These are phyloP conservation scores for Hoplodrina blanda DNA, from an alignment of 2,888 invertebrate species.

Conservation along the genomic window DNA sequence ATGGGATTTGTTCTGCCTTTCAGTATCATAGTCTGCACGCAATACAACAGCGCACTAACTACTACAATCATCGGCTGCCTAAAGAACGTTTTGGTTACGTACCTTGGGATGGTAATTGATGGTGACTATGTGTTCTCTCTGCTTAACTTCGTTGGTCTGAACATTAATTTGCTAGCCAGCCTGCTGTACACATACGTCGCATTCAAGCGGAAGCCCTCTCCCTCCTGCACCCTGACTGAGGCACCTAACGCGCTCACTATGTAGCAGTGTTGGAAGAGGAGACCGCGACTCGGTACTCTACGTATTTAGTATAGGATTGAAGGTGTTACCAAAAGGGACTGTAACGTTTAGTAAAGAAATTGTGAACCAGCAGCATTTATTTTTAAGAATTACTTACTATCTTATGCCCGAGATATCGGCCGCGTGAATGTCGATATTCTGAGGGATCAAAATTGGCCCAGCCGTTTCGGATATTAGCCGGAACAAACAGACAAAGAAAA, in stretches of 20 bases:
- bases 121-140: constrained; percentile 99
- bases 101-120: constrained; percentile 99
- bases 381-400: neutral
- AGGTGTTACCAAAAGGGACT: constrained; percentile 78
- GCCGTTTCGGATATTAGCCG: no score
- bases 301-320: constrained; percentile 70
- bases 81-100: constrained; percentile 99
- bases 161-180: constrained; percentile 97
- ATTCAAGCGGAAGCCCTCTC: constrained; percentile 91
- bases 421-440: no score
- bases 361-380: neutral
- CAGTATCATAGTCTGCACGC: constrained; percentile 98
- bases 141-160: constrained; percentile 99
- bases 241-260: constrained; percentile 82
- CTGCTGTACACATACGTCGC: constrained; percentile 96
- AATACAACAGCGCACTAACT: constrained; percentile 98
- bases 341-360: constrained; percentile 36
- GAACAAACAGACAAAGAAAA: no score
- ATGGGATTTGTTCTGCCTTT: constrained; percentile 99
- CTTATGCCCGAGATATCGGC: no score
- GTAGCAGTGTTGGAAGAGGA: constrained; percentile 71
- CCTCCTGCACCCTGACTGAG: constrained; percentile 74
- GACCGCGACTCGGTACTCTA: constrained; percentile 68
- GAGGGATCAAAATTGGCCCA: no score
- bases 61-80: constrained; percentile 99